Evolutionary conservation across 2,888 invertebrate species (phyloP), one percentile per base, ranked within the genome.

Genomic region (Tribolium freemani): DNA sequence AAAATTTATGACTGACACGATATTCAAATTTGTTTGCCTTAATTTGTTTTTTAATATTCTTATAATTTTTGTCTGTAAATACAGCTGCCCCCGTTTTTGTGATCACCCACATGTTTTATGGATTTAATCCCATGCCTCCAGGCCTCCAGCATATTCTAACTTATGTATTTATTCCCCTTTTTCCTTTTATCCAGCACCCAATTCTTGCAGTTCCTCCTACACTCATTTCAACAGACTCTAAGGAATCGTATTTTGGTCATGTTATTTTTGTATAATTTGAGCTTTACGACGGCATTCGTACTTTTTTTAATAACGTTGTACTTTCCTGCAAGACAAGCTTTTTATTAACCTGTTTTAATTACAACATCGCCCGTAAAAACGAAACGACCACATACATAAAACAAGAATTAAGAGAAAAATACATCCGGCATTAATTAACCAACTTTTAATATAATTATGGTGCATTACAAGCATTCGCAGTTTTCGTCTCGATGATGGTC

Each of bases 291-390:
- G 20, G 45, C 57, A 9, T 20, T 10, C 45, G 57, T 38, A 56
- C 44, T 31, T 58, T 58, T n/a, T 58, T 58, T 58, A 58, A 58
- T 58, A 58, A 58, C 44, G 20, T 20, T 31, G 20, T 16, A 20
- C 57, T 9, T 58, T 45, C 45, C 44, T 16, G 13, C 13, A 13
- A 56, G 16, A 53, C 20, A 44, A 8, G 57, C 51, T 45, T 58
- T 58, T 58, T 58, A 58, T 58, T 45, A 58, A 58, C 57, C 20
- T 58, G 57, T 58, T 58, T 58, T 58, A 58, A 58, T 58, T 58
- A 58, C 38, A 58, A 45, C 57, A 58, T 31, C n/a, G 57, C 16
- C 45, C 57, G 20, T 58, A 58, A 58, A 56, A 58, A 13, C 10
- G 45, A 45, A 58, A 58, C 57, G 57, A 58, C 44, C 57, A 58